These are phyloP conservation scores for Papilio protenor DNA, from an alignment of 2,888 invertebrate species.

Conservation along the genomic window DNA sequence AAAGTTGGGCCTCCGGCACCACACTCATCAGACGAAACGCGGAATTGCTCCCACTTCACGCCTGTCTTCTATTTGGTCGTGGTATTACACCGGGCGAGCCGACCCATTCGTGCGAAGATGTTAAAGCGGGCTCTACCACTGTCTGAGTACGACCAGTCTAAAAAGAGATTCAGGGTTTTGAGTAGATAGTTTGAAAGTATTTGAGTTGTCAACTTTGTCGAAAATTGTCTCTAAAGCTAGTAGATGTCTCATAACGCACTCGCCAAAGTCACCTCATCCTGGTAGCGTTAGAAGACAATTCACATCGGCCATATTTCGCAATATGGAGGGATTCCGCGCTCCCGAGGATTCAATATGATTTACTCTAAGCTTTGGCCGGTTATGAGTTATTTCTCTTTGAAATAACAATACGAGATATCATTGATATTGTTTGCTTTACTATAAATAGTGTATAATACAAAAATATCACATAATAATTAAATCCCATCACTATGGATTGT, in stretches of 20 bases:
- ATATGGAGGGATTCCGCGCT: constrained; percentile 37
- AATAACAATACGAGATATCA: constrained; percentile 3
- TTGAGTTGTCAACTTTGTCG: neutral
- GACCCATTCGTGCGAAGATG: no score
- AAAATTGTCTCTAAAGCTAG: constrained; percentile 32
- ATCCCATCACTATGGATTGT: no score
- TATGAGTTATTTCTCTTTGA: constrained; percentile 38
- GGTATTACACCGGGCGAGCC: no score
- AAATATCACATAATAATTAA: no score
- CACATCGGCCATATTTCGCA: constrained; percentile 38
- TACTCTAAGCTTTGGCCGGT: constrained; percentile 39
- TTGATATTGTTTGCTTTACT: neutral
- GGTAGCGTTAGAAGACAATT: constrained; percentile 35
- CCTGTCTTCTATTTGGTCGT: no score
- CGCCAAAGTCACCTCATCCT: constrained; percentile 20
- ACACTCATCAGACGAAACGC: no score
- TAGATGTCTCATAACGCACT: constrained; percentile 26
- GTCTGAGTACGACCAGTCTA: no score
- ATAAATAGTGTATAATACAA: neutral
- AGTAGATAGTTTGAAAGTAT: neutral
- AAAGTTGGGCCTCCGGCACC: no score
- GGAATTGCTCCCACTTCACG: no score
- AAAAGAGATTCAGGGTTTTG: no score
- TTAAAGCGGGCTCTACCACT: no score
- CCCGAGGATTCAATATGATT: constrained; percentile 36